phyloP scores from a whole-genome alignment of 2,888 invertebrate species.

The Holacanthella duospinosa region DNA sequence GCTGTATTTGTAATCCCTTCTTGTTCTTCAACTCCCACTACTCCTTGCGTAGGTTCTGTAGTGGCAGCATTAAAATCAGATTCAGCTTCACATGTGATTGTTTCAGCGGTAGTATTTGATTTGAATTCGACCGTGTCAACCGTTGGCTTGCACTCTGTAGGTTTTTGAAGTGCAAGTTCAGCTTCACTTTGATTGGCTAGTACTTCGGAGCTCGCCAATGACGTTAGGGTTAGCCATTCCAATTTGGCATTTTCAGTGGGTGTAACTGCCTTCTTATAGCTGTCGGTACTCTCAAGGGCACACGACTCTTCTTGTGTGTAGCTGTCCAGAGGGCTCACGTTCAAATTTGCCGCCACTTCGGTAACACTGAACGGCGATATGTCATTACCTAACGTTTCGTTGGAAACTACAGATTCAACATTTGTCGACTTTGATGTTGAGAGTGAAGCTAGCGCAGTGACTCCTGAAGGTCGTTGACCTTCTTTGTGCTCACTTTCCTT shows the following conservation, averaged over 20 bases:
- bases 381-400: neutral
- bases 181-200: neutral
- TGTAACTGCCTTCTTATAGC: neutral
- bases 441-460: neutral
- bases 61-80: neutral
- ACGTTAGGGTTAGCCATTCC: neutral
- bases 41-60: neutral
- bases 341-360: neutral
- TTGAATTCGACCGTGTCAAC: neutral
- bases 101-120: neutral
- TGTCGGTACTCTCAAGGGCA: neutral
- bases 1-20: neutral
- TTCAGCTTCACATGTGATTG: neutral
- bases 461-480: neutral
- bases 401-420: neutral
- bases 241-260: neutral
- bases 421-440: neutral
- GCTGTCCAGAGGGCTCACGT: neutral
- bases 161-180: neutral
- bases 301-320: neutral
- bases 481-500: slow-evolving; percentile 15
- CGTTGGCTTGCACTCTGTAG: neutral
- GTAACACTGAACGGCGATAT: neutral
- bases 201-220: neutral
- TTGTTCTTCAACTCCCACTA: neutral